These are phyloP conservation scores for Gallinago jamesoni DNA, from an alignment of 2,113 vertebrate genomes.

Conservation along the genomic window DNA sequence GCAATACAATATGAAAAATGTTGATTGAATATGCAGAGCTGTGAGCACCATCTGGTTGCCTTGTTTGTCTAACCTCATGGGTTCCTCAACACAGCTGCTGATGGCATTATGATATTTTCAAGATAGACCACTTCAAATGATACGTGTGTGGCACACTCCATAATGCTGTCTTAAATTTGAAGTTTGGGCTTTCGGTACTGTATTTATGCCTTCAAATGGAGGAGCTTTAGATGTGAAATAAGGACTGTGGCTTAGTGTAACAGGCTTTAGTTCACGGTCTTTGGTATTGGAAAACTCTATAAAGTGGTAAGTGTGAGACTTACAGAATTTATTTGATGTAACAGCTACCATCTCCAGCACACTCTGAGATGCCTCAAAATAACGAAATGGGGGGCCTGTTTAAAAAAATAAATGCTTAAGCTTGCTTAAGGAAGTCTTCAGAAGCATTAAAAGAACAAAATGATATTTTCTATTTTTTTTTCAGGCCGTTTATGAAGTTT, in stretches of 20 bases:
- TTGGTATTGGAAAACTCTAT: neutral
- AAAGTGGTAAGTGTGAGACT: neutral
- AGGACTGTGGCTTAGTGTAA: neutral
- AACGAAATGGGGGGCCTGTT: neutral
- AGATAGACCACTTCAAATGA: neutral
- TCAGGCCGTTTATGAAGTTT: neutral
- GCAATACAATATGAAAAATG: neutral
- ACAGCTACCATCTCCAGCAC: neutral
- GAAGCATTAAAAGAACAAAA: neutral
- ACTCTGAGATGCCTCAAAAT: neutral
- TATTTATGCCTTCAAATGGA: neutral
- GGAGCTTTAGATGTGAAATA: neutral
- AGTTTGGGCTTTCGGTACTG: neutral
- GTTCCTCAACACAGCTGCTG: neutral
- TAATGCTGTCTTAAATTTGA: neutral
- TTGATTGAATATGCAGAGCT: neutral
- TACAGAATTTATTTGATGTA: neutral
- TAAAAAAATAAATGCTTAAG: neutral
- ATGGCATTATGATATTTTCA: neutral
- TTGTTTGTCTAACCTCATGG: neutral
- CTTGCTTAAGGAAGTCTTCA: neutral
- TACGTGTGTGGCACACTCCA: neutral
- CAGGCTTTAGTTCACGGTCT: neutral
- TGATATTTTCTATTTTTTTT: neutral
- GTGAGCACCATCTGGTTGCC: neutral